Evolutionary conservation across 2,797 vertebrate species (phyloP).

Genomic region (Iguana delicatissima): DNA sequence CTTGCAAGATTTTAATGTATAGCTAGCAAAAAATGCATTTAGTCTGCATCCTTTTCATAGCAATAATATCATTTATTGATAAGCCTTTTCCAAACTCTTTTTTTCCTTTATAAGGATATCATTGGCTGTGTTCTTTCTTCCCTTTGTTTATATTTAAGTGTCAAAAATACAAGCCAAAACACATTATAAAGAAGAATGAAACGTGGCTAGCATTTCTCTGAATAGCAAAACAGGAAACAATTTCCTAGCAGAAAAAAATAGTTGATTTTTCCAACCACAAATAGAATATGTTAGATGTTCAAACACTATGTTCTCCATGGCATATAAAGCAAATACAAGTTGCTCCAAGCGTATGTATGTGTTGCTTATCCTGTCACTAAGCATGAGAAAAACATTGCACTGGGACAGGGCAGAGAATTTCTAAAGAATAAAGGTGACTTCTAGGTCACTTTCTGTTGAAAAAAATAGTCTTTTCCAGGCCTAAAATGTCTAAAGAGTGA

Average conservation of each 20-base stretch:
- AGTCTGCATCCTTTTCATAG: slow-evolving; percentile 61
- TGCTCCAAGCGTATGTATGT: neutral
- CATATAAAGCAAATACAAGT: neutral
- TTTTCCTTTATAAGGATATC: slow-evolving; percentile 49
- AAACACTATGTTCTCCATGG: neutral
- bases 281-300: slow-evolving; percentile 8
- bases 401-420: neutral
- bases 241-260: neutral
- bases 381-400: neutral
- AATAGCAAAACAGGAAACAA: slow-evolving; percentile 34
- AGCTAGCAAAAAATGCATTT: slow-evolving; percentile 73
- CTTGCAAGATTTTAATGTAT: slow-evolving; percentile 74
- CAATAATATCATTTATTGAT: slow-evolving; percentile 79
- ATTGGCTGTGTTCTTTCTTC: slow-evolving; percentile 47
- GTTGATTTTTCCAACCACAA: neutral
- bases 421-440: neutral
- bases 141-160: slow-evolving; percentile 67
- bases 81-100: slow-evolving; percentile 53
- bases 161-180: slow-evolving; percentile 42
- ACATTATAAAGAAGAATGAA: slow-evolving; percentile 29
- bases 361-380: neutral
- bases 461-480: no score
- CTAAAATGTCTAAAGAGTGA: no score
- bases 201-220: slow-evolving; percentile 22
- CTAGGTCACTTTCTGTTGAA: no score